Evolutionary conservation across 2,888 invertebrate genomes (phyloP).

Genomic region (Lypha dubia): DNA sequence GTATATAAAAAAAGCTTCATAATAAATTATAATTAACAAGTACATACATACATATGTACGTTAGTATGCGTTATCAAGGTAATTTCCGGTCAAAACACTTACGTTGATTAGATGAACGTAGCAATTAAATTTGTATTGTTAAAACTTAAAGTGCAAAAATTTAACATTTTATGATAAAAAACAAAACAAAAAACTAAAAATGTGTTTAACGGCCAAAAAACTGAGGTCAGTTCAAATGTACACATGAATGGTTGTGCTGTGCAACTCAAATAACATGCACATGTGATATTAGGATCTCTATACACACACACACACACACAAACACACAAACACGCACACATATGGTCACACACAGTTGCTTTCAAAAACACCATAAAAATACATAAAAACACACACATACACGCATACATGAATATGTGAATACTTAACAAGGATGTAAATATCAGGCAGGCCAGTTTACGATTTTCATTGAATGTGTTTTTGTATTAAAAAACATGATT

Average conservation of each 20-base stretch:
- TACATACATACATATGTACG: too few species aligned
- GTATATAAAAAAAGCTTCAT: background rate
- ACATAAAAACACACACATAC: background rate
- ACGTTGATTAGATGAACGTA: constrained; percentile 5
- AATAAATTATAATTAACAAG: constrained; percentile 27
- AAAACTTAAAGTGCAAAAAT: background rate
- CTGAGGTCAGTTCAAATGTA: constrained; percentile 30
- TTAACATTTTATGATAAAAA: background rate
- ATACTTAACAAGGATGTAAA: background rate
- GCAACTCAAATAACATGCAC: constrained; percentile 12
- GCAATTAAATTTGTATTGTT: background rate
- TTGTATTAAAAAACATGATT: constrained; percentile 1
- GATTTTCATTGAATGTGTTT: constrained; percentile 9
- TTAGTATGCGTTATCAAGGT: background rate
- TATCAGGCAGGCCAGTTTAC: background rate
- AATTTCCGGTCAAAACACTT: constrained; percentile 32
- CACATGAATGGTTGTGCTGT: constrained; percentile 21
- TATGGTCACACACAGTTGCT: too few species aligned
- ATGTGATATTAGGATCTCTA: background rate
- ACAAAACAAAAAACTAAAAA: background rate
- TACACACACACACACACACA: background rate
- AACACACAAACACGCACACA: too few species aligned
- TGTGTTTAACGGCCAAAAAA: constrained; percentile 26
- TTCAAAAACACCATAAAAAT: too few species aligned
- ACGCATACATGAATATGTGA: background rate